Percentiles rank a stretch among this genome's conserved stretches.
phyloP scores from a whole-genome alignment of 92 coral and sea anemone species.

The Muricea muricata region DNA sequence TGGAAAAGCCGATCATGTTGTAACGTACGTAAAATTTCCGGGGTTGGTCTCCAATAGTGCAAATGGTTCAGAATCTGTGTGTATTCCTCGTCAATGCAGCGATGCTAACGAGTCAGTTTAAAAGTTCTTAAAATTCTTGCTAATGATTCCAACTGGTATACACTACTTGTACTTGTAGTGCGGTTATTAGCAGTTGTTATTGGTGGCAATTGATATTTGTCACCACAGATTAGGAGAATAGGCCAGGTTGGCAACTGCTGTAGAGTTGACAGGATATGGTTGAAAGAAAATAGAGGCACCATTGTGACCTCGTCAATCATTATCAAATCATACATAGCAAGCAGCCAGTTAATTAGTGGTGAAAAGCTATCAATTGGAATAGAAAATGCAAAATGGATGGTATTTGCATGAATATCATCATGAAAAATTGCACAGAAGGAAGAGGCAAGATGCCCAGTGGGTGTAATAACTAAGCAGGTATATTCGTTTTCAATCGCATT shows the following conservation, averaged over 20 bases:
- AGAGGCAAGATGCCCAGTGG: conserved; percentile 21
- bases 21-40: background rate
- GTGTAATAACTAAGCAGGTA: conserved; percentile 17
- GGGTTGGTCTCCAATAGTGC: background rate
- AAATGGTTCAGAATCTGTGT: background rate
- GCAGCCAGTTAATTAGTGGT: conserved; percentile 11
- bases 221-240: conserved; percentile 19
- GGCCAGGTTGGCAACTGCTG: conserved; percentile 31
- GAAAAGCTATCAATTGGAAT: conserved; percentile 9
- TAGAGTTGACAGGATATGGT: conserved; percentile 23
- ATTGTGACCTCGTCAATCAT: conserved; percentile 53
- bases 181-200: background rate
- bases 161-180: background rate
- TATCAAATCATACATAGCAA: conserved; percentile 25
- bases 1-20: background rate
- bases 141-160: background rate
- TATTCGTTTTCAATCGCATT: background rate
- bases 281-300: conserved; percentile 20
- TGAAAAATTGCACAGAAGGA: conserved; percentile 2
- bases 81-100: conserved; percentile 5
- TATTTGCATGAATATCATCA: conserved; percentile 7
- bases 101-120: background rate
- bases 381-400: conserved; percentile 12
- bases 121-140: background rate
- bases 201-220: conserved; percentile 41